Evolutionary conservation across 2,113 vertebrate genomes (phyloP).

Genomic region (Eulacestoma nigropectus): DNA sequence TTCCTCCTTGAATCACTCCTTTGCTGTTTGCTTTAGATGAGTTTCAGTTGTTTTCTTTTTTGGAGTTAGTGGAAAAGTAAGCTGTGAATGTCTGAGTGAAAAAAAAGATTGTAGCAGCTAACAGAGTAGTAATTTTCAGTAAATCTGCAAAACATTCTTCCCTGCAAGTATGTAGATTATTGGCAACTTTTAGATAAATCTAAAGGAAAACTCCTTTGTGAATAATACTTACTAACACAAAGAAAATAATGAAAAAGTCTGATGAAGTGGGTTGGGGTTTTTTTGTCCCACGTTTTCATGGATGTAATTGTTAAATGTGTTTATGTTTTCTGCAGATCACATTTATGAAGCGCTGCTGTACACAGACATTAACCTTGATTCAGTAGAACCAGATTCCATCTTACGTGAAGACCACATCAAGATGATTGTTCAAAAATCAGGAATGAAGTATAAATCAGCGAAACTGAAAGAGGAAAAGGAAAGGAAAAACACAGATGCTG

Average conservation of each 20-base stretch:
- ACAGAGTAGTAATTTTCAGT: neutral
- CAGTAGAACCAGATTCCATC: constrained; percentile 73
- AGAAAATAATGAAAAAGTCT: neutral
- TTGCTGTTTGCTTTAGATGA: neutral
- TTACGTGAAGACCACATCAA: constrained; percentile 82
- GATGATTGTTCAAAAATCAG: constrained; percentile 81
- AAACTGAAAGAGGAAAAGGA: constrained; percentile 74
- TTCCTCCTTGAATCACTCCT: neutral
- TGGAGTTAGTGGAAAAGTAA: neutral
- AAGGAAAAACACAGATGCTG: constrained; percentile 80
- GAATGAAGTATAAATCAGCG: constrained; percentile 87
- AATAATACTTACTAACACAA: neutral
- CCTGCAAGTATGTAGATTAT: neutral
- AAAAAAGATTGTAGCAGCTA: neutral
- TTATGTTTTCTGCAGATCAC: constrained; percentile 73
- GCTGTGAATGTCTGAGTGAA: neutral
- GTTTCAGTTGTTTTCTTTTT: neutral
- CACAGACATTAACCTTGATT: constrained; percentile 72
- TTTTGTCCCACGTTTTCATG: neutral
- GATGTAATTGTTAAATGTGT: neutral
- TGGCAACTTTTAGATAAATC: neutral
- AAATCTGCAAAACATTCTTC: neutral
- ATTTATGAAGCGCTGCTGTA: constrained; percentile 83
- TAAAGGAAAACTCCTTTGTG: neutral
- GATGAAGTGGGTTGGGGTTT: accelerated